Base-by-base conservation (phyloP, 2,113 vertebrate genomes). In the Aspidoscelis tigris region DNA sequence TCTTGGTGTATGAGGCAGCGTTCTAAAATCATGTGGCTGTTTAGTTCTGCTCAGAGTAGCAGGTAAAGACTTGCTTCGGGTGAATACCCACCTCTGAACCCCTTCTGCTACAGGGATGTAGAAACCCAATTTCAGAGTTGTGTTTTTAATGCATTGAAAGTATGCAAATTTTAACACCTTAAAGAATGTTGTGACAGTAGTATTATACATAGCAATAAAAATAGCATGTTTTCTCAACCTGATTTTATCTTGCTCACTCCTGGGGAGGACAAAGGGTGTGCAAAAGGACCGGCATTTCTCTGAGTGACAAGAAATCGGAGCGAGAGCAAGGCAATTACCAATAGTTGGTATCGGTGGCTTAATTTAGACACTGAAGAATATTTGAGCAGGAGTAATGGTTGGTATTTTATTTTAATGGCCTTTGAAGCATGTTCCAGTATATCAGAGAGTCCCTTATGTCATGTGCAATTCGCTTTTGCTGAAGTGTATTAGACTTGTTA, bases 381-480 rank as follows among this genome's bases (percentile, higher is more conserved):
- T 87, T 88, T 91, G 81, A 95, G 81, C 80, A 87, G 85, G 82
- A 89, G 88, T 86, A 94, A 92, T 86, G 89, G 81, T 72, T 93
- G 44, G 16, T 82, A 84, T 95, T 96, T 94, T 92, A 90, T 95
- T 95, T 93, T 92, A 95, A 95, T 69, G 58, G 83, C 26, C 91
- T 94, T 90, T 89, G 83, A 80, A 93, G 94, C 76, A 84, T 58
- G 94, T 94, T 91, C 82, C 87, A 92, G 80, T 76, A 88, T 80
- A 22, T 82, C 78, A 83, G 91, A 92, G 81, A 83, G 90, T 90
- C 89, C 87, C 88, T 95, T 87, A 66, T 84, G 84, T 92, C 88
- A 86, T 43, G 86, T 84, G 91, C 85, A 83, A 83, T 91, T 41
- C 84, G 83, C 82, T 90, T 90, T 84, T 86, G 87, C 91, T 89